Evolutionary conservation across 1,140 invertebrate genomes (phyloP).

Genomic region (Branchinecta lindahli): DNA sequence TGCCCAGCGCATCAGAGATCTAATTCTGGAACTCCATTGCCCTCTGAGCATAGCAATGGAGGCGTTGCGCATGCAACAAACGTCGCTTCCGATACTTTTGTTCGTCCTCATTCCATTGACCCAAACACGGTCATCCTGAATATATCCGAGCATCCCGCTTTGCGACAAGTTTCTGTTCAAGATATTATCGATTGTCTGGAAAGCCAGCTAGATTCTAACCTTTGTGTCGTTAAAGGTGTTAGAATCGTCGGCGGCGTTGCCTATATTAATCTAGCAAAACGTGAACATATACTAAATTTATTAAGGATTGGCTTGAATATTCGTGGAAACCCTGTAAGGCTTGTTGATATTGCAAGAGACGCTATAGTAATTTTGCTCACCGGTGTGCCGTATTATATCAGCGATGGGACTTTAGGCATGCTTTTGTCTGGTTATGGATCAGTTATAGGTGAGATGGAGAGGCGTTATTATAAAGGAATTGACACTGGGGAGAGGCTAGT

Average conservation of each 20-base stretch:
- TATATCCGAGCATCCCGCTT: constrained; percentile 24
- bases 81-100: constrained; percentile 23
- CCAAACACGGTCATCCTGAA: constrained; percentile 28
- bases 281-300: constrained; percentile 25
- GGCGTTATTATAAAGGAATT: constrained; percentile 31
- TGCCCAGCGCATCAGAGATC: neutral
- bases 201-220: constrained; percentile 27
- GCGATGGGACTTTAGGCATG: constrained; percentile 28
- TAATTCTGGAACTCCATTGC: neutral
- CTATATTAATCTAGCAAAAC: constrained; percentile 29
- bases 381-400: constrained; percentile 30
- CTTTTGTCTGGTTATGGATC: constrained; percentile 30
- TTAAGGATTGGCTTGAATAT: constrained; percentile 26
- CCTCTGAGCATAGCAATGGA: constrained; percentile 11
- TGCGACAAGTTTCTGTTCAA: constrained; percentile 26
- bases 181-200: constrained; percentile 32
- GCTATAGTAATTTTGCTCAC: constrained; percentile 28
- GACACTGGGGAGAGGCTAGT: constrained; percentile 33
- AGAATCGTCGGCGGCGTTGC: constrained; percentile 26
- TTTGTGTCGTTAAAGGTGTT: constrained; percentile 28
- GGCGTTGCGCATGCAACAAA: neutral
- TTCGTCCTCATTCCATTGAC: constrained; percentile 27
- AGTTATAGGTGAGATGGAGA: constrained; percentile 30
- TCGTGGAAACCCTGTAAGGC: constrained; percentile 25
- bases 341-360: constrained; percentile 29